Base-by-base conservation (phyloP, 2,888 invertebrate genomes). In the Aphidius colemani region DNA sequence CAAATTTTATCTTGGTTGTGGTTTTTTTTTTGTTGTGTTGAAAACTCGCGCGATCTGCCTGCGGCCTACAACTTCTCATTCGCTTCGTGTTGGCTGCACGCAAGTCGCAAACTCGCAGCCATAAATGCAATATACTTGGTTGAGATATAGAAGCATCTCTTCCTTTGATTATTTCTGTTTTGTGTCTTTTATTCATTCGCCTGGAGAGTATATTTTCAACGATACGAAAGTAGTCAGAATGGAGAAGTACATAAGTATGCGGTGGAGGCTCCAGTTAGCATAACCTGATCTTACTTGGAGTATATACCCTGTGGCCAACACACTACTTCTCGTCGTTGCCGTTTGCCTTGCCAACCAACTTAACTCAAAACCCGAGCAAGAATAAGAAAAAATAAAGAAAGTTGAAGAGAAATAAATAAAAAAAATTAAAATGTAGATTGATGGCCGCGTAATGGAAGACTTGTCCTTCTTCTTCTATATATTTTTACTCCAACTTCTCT, bases 221-320 rank as follows among this genome's bases (percentile, higher is more conserved):
- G 53, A 61, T 64, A 55, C 50, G 46, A 56, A 61, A 61, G 65
- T 53, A 61, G 65, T 55, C 66, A 67, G 59, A 30, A 30, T 30
- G 30, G 5, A 30, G 5, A 30, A 30, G 67, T 51, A 65, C 69
- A 72, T 70, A 72, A 72, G 72, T 72, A 72, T 69, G 72, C 68
- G 74, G 70, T 68, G 46, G 46, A 50, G 72, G 74, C 72, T 71
- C 74, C 78, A 76, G 78, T 79, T 78, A 78, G 78, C 78, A 78
- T 79, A 78, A 78, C 78, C 78, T 78, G 78, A 77, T 78, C 75
- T 71, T 71, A 59, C 61, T 55, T 30, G 30, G 30, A 30, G 55
- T 63, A 65, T 71, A 70, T 71, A 72, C 72, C 72, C 68, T 71
- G 70, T 67, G 69, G 71, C 66, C 66, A 63, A 66, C 68, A 66